Base-by-base conservation (phyloP, 1,140 invertebrate species). In the Macrosteles quadrilineatus region DNA sequence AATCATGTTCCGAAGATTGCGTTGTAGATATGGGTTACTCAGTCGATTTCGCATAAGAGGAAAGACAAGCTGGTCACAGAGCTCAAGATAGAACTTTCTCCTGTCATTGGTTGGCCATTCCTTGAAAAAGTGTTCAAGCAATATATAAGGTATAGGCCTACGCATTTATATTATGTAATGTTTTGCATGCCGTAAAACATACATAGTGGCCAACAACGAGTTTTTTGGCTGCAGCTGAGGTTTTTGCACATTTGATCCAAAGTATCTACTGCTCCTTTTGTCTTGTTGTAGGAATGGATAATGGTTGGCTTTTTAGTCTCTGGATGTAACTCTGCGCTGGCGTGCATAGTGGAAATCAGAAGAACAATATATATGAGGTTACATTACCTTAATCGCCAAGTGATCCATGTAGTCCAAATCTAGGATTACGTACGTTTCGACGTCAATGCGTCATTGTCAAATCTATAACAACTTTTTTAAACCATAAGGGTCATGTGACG, bases 181-280 rank as follows among this genome's bases (percentile, higher is more conserved):
- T 72, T 72, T 55, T 70, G 59, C 72, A 75, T 66, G 19, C 32
- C n/a, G 17, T 66, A 66, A 66, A n/a, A n/a, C n/a, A n/a, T n/a
- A n/a, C n/a, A n/a, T n/a, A n/a, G n/a, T n/a, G n/a, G n/a, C n/a
- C n/a, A 66, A 66, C 14, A 66, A 50, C 32, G 17, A 2, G 76
- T 78, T 66, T 76, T 80, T 29, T 79, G 53, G 11, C 64, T 62
- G 23, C 68, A 75, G 30, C 73, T 78, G 69, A 78, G 78, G 19
- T 69, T 72, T 9, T 75, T 73, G 69, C 75, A 78, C 76, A 83
- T 77, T 75, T 81, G 77, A 73, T 84, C 79, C n/a, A 83, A 77
- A n/a, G 73, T 77, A 72, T 83, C 82, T 0, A 84, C 83, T 3
- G 77, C 81, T 19, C 78, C 80, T 77, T 81, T 84, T 17, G 79